phyloP scores from a whole-genome alignment of 2,888 invertebrate genomes.

The Drosophila merina region DNA sequence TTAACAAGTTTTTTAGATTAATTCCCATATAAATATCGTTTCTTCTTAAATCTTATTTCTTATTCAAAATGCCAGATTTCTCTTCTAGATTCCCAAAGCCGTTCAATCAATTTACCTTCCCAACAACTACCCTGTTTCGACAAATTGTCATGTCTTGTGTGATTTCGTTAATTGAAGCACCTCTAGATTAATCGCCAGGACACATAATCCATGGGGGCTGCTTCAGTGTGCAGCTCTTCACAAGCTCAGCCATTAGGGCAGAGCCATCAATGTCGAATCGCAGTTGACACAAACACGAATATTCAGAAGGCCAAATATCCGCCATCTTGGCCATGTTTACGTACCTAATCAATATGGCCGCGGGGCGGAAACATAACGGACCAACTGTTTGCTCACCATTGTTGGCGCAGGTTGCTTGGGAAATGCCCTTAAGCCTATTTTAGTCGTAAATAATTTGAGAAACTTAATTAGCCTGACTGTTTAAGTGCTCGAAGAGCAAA shows the following conservation, averaged over 20 bases:
- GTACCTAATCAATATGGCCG: conserved; percentile 66
- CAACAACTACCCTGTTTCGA: neutral
- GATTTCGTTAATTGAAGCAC: conserved; percentile 17
- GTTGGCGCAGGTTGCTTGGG: conserved; percentile 15
- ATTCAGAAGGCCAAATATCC: conserved; percentile 41
- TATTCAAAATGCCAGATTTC: neutral
- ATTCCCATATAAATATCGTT: too few relatives aligned
- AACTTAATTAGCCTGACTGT: conserved; percentile 35
- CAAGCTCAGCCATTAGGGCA: conserved; percentile 47
- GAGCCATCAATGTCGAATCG: conserved; percentile 29
- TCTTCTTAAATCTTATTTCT: too few relatives aligned
- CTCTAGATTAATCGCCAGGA: conserved; percentile 5
- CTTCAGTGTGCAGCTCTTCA: conserved; percentile 27
- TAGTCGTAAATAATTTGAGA: conserved; percentile 42
- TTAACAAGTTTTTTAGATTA: too few relatives aligned
- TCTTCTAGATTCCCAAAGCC: neutral
- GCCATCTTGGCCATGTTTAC: conserved; percentile 53
- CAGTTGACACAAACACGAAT: conserved; percentile 45
- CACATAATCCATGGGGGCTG: conserved; percentile 9
- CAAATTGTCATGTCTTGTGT: neutral
- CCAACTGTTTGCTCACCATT: conserved; percentile 36
- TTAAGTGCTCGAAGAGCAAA: conserved; percentile 1
- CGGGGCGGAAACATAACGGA: conserved; percentile 21
- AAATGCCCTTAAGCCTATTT: conserved; percentile 22
- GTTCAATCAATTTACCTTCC: neutral